Evolutionary conservation across 2,797 vertebrate genomes (phyloP), one percentile per base, ranked within the genome.

Genomic region (Triplophysa yarkandensis): DNA sequence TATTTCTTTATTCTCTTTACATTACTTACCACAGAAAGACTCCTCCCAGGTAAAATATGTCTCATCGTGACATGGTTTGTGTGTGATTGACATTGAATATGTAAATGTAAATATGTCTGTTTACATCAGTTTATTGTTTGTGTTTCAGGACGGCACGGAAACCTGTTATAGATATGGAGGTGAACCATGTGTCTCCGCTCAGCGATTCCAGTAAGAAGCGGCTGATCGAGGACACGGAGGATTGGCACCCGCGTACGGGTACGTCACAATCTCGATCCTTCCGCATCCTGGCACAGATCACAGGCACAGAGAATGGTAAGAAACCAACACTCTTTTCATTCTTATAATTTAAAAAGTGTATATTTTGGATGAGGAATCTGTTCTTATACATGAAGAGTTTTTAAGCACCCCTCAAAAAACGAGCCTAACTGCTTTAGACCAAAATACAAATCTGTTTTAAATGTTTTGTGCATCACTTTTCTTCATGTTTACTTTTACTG

Each of bases 221-320:
- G 1, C 87, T 98, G 87, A 96, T 98, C 0, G 96, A 99, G 81
- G 96, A 98, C 84, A 96, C 97, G 0, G 98, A 99, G 82, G 97
- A 99, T 83, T 98, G 98, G 98, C 95, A 93, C 21, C 94, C 96
- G 0, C 89, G 94, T 7, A 92, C 93, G 0, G 94, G 97, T 44
- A 97, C 94, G 0, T 93, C 92, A 28, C 98, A 99, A 87, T 99
- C 97, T 11, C 95, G 98, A 69, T 98, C 98, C 48, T 99, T 99
- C 91, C 93, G 93, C 5, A 99, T 98, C 84, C 95, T 99, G 43
- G 96, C 96, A 66, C 98, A 99, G 82, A 95, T 99, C 85, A 99
- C 97, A 0, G 97, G 96, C 81, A 99, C 97, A 0, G 95, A 99
- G 83, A 94, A 93, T 0, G 85, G 97, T 98, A 73, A 84, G 94